phyloP scores from a whole-genome alignment of 30 jellyfish, hydroid and myxozoan species.

The Chrysaora quinquecirrha region DNA sequence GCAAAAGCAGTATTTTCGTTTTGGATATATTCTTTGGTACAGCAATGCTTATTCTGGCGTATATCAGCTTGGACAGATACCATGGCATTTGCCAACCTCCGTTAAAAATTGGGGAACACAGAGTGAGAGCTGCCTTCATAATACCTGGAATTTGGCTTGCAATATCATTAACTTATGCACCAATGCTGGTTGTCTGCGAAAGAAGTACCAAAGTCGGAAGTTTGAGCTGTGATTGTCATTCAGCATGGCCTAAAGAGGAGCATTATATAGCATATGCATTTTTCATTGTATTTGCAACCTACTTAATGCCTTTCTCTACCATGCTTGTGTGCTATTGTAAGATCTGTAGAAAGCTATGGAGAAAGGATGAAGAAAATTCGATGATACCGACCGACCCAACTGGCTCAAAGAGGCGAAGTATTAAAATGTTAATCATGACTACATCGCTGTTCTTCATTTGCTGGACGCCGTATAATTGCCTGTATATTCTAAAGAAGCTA shows the following conservation, averaged over 20 bases:
- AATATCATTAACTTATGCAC: slow-evolving; percentile 37
- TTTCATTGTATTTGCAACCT: slow-evolving; percentile 20
- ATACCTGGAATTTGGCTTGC: slow-evolving; percentile 57
- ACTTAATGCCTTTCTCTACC: slow-evolving; percentile 46
- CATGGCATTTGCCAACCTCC: slow-evolving; percentile 52
- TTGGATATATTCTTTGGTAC: slow-evolving; percentile 53
- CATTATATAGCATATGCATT: slow-evolving; percentile 36
- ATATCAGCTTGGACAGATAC: slow-evolving; percentile 60
- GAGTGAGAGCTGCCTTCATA: slow-evolving; percentile 15
- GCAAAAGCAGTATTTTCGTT: slow-evolving; percentile 44
- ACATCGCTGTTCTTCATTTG: slow-evolving; percentile 51
- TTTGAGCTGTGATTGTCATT: slow-evolving; percentile 69
- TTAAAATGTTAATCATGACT: slow-evolving; percentile 48
- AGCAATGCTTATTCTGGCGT: slow-evolving; percentile 48
- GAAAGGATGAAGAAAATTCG: not conserved
- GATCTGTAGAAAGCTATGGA: slow-evolving; percentile 62
- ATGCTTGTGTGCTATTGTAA: slow-evolving; percentile 49
- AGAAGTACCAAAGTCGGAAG: slow-evolving; percentile 23
- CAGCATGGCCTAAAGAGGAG: slow-evolving; percentile 52
- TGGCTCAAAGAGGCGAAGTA: slow-evolving; percentile 57
- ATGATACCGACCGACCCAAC: slow-evolving; percentile 36
- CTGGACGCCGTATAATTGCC: slow-evolving; percentile 70
- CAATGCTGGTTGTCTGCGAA: slow-evolving; percentile 54
- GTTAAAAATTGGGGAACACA: not conserved
- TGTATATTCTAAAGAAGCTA: slow-evolving; percentile 52